Evolutionary conservation across 2,797 vertebrate species (phyloP), one percentile per base, ranked within the genome.

Genomic region (Poliocrania exsul): DNA sequence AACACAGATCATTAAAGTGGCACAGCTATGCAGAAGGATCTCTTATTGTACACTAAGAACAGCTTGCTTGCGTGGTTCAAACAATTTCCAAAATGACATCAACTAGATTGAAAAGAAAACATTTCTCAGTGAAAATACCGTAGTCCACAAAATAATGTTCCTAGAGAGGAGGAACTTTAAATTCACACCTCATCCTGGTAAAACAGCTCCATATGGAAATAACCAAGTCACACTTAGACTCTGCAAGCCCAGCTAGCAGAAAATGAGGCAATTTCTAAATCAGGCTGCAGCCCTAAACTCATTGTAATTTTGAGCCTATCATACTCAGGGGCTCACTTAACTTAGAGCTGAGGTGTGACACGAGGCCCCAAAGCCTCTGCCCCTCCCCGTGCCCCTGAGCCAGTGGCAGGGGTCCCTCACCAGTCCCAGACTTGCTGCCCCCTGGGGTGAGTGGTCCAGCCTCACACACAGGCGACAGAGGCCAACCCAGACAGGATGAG

Each of bases 201-300:
- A 77, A 94, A 77, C 50, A 80, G 86, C 74, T 96, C 92, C 88
- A 92, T 78, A 93, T 77, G 90, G 88, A 95, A 92, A 87, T 82
- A 86, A 38, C 81, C 4, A 56, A 92, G 56, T 77, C 86, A 88
- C 67, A 79, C 31, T 35, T 17, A 16, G 33, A 56, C 51, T 94
- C 25, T 66, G 73, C 78, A 90, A 94, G 66, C 53, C 73, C 64
- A 56, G 75, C 21, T 23, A 50, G 82, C 7, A 81, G 82, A 58
- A 75, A 78, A 74, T 75, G 9, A 81, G 51, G 50, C 46, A 16
- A 62, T 47, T 51, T 69, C 72, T 56, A 83, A 81, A 79, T 70
- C 4, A 70, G 47, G 54, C 73, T 83, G 31, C 29, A 83, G 69
- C 72, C 47, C 57, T 18, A 12, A 78, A 65, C 11, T 58, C 33